Evolutionary conservation across 2,888 invertebrate species (phyloP), one percentile per base, ranked within the genome.

Genomic region (Tetheella fluctuosa): DNA sequence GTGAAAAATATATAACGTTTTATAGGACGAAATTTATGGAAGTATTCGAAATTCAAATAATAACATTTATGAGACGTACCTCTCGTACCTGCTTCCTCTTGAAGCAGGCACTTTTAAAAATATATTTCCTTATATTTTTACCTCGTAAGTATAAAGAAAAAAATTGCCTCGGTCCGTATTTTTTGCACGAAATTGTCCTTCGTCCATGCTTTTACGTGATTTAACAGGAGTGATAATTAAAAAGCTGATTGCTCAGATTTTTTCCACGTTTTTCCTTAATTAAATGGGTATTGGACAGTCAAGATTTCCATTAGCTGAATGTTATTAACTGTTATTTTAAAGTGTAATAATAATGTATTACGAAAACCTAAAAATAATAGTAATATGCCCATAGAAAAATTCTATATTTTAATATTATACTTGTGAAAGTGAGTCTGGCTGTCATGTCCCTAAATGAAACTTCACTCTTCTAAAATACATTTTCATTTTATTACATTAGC

Each of bases 151-250:
- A 57, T 23, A 59, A 58, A 10, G 30, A 13, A 58, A 55, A 59
- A 61, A 70, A 62, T 53, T 59, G 68, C 61, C 58, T 61, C 62
- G 61, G 60, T 52, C 57, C 52, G 55, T 48, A 4, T 23, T 57
- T 48, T 25, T 39, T 48, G 8, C n/a, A 42, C 3, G 23, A 52
- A 30, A 52, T 23, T 12, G 23, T 37, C 39, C 23, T 30, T 23
- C 34, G 23, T 20, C 20, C n/a, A 13, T 20, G 10, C 58, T 48
- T 64, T 64, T 67, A 61, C 64, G 70, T 63, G 70, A 75, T 77
- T 74, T 75, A 77, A 76, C 79, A 70, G 71, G 73, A 65, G 70
- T 74, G 76, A 76, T 80, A 77, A 79, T 80, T 80, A 78, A 79
- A 78, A 79, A 69, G 74, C 73, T 62, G 76, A 77, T 73, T 76